Evolutionary conservation across 2,113 vertebrate genomes (phyloP).

Genomic region (Tupaia tana): DNA sequence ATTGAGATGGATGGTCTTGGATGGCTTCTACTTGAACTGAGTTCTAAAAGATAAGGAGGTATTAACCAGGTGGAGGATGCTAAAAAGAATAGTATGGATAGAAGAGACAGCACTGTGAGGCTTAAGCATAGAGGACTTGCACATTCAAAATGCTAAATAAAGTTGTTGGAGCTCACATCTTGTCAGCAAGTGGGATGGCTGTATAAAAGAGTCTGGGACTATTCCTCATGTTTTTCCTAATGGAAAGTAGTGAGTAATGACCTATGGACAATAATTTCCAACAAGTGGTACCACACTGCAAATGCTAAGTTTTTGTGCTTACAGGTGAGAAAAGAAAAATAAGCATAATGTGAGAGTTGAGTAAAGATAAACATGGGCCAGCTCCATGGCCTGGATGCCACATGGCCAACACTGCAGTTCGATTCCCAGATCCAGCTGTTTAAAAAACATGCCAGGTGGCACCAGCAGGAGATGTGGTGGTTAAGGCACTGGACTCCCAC

Average conservation of each 20-base stretch:
- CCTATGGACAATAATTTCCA: not conserved
- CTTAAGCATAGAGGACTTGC: not conserved
- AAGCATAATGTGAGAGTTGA: not conserved
- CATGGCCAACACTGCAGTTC: too few species aligned
- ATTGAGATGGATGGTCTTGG: not conserved
- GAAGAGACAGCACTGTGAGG: not conserved
- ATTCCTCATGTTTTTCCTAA: not conserved
- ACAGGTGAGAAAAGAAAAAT: not conserved
- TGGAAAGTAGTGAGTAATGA: conserved; percentile 23
- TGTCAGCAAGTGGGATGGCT: not conserved
- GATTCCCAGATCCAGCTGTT: too few species aligned
- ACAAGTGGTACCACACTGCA: not conserved
- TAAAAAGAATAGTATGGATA: not conserved
- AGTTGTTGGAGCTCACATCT: not conserved
- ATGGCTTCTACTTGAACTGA: conserved; percentile 8
- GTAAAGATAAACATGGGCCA: too few species aligned
- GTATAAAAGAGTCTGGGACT: not conserved
- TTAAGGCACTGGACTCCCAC: too few species aligned
- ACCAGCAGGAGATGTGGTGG: too few species aligned
- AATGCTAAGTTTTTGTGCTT: conserved; percentile 48
- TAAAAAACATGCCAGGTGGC: too few species aligned
- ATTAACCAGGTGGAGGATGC: not conserved
- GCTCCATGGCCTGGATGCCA: too few species aligned
- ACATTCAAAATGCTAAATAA: not conserved
- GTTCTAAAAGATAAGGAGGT: not conserved